Evolutionary conservation across 2,113 vertebrate species (phyloP).

Genomic region (Bettongia penicillata): DNA sequence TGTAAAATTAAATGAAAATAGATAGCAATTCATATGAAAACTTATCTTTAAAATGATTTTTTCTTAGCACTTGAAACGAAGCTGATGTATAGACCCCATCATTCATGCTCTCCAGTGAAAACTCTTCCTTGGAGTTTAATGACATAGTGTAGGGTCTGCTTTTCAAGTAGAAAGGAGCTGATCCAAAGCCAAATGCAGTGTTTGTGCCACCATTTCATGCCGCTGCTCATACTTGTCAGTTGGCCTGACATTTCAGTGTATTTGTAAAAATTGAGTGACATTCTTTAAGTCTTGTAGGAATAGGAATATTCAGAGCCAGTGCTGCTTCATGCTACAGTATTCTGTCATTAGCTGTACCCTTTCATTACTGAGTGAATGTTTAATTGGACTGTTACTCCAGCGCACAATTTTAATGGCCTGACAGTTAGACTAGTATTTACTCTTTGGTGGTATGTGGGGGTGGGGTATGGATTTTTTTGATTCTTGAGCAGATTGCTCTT

Average conservation of each 20-base stretch:
- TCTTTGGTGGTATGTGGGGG: background rate
- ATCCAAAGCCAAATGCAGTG: background rate
- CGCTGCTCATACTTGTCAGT: background rate
- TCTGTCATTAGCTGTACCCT: conserved; percentile 53
- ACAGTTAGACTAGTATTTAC: conserved; percentile 35
- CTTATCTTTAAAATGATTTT: conserved; percentile 37
- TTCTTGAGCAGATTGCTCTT: background rate
- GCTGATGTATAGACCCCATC: conserved; percentile 1
- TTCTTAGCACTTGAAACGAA: conserved; percentile 62
- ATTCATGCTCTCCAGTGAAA: conserved; percentile 2
- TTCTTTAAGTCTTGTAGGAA: conserved; percentile 55
- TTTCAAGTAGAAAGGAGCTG: conserved; percentile 31
- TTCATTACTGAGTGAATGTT: conserved; percentile 51
- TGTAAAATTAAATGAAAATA: background rate
- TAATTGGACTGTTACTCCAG: conserved; percentile 48
- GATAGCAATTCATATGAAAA: conserved; percentile 56
- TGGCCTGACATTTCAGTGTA: conserved; percentile 54
- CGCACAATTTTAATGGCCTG: conserved; percentile 34
- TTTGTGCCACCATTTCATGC: background rate
- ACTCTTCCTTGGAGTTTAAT: conserved; percentile 42
- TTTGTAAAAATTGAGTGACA: conserved; percentile 58
- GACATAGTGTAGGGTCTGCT: conserved; percentile 39
- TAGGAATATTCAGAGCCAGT: conserved; percentile 19
- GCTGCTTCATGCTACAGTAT: conserved; percentile 17
- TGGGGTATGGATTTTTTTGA: background rate